phyloP scores from a whole-genome alignment of 2,113 vertebrate species.

The Conger conger region DNA sequence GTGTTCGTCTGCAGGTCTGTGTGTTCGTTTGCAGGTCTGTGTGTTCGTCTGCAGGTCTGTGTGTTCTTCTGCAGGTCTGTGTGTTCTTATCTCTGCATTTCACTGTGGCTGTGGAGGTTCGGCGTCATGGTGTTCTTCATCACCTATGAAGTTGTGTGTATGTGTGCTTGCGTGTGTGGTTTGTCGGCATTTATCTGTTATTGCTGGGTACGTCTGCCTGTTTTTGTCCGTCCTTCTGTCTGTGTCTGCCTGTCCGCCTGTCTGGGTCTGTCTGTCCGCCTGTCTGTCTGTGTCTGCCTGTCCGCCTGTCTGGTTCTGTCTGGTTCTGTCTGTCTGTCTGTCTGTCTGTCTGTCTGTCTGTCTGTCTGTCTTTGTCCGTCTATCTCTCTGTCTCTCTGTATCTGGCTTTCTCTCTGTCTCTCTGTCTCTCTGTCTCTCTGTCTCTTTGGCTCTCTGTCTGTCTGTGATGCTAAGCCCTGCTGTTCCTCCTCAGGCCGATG shows the following conservation, averaged over 20 bases:
- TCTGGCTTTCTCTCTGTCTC: too few relatives aligned
- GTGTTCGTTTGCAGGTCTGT: not conserved
- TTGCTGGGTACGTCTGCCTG: too few relatives aligned
- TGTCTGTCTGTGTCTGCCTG: too few relatives aligned
- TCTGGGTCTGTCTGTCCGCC: too few relatives aligned
- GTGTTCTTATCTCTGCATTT: not conserved
- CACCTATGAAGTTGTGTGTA: too few relatives aligned
- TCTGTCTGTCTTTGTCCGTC: conserved; percentile 2
- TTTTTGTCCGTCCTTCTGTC: not conserved
- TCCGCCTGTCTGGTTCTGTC: too few relatives aligned
- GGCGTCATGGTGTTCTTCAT: not conserved
- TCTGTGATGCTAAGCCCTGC: conserved; percentile 28
- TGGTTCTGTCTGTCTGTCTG: not conserved
- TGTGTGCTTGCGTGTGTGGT: too few relatives aligned
- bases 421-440: not conserved
- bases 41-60: not conserved
- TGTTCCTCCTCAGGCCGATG: conserved; percentile 65
- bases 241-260: too few relatives aligned
- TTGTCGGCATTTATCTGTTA: too few relatives aligned
- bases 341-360: not conserved
- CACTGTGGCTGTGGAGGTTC: not conserved
- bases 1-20: too few relatives aligned
- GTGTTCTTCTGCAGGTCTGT: not conserved
- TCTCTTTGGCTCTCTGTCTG: conserved; percentile 15
- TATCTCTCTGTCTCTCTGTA: not conserved